Percentiles rank a stretch among this genome's conserved stretches.
These are phyloP conservation scores for Crotalus adamanteus DNA, from an alignment of 2,797 vertebrate genomes.

Conservation along the genomic window DNA sequence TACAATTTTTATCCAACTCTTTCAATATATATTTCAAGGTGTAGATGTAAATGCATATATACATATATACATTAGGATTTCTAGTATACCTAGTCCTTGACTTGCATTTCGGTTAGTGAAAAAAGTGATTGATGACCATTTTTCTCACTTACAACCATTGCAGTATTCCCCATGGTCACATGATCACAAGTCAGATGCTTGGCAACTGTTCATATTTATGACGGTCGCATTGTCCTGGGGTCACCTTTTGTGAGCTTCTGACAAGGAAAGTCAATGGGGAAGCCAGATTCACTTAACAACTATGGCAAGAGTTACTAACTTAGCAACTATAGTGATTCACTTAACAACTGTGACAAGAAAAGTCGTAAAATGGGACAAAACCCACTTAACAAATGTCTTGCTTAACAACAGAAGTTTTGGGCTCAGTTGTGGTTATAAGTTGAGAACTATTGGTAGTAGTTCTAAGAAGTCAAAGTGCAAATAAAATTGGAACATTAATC, in stretches of 20 bases:
- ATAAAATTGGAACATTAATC: not conserved
- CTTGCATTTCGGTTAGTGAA: not conserved
- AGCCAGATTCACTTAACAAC: not conserved
- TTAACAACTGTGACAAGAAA: not conserved
- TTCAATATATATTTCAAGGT: not conserved
- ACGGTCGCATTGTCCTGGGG: not conserved
- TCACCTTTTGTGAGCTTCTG: not conserved
- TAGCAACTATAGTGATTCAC: not conserved
- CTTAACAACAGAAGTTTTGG: not conserved
- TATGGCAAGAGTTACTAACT: not conserved
- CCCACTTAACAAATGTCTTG: not conserved
- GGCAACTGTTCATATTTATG: not conserved
- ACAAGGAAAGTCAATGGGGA: not conserved
- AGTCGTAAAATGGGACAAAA: not conserved
- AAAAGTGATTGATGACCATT: not conserved
- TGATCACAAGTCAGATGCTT: not conserved
- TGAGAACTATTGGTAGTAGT: not conserved
- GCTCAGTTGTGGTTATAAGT: not conserved
- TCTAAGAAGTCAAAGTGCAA: not conserved
- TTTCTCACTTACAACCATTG: not conserved
- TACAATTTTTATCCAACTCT: not conserved
- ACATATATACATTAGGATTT: not conserved
- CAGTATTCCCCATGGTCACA: not conserved
- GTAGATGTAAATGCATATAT: not conserved
- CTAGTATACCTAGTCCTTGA: not conserved